Evolutionary conservation across 2,797 vertebrate genomes (phyloP).

Genomic region (Phoxinus dragarum): DNA sequence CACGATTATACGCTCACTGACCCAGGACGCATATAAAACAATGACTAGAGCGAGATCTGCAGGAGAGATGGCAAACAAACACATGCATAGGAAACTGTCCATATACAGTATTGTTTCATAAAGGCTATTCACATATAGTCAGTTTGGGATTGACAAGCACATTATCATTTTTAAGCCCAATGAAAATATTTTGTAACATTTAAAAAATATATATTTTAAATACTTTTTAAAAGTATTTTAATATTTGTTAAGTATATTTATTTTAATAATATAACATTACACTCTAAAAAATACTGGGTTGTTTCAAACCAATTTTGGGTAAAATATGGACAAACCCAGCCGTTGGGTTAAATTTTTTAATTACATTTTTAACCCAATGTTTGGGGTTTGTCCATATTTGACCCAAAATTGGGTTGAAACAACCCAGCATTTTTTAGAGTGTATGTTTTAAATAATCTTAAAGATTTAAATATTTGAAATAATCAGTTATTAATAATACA

Average conservation of each 20-base stretch:
- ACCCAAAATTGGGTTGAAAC: too few species aligned
- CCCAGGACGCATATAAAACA: slow-evolving; percentile 2
- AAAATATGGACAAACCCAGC: too few species aligned
- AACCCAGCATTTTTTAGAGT: too few species aligned
- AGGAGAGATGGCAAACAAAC: slow-evolving; percentile 5
- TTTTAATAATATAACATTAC: background rate
- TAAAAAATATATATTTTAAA: background rate
- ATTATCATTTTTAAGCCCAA: background rate
- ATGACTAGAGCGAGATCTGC: background rate
- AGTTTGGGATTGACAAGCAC: background rate
- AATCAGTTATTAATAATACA: too few species aligned
- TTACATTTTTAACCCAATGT: too few species aligned
- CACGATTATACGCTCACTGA: slow-evolving; percentile 27
- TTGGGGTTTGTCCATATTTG: too few species aligned
- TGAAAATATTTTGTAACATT: background rate
- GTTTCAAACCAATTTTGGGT: too few species aligned
- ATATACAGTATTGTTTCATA: background rate
- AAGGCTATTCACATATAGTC: background rate
- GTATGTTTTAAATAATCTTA: background rate
- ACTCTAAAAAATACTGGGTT: too few species aligned
- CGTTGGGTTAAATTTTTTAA: too few species aligned
- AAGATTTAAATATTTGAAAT: background rate
- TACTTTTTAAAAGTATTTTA: background rate
- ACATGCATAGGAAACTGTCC: slow-evolving; percentile 8
- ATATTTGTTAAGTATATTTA: background rate